Evolutionary conservation across 37 sponge, comb jelly and placozoan species (phyloP).

Genomic region (Axinella damicornis): DNA sequence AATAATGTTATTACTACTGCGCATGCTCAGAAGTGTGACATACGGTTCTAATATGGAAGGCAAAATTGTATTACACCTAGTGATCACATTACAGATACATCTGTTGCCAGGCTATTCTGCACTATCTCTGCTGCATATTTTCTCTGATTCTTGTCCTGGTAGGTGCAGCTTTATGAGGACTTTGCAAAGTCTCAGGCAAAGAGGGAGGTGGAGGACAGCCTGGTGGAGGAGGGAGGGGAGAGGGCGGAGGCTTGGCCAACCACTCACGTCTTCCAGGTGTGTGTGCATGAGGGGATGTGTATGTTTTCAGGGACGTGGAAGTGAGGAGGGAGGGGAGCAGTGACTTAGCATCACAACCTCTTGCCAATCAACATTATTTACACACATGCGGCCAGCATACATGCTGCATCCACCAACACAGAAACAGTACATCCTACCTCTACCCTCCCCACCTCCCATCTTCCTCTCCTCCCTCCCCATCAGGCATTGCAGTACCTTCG

Average conservation of each 20-base stretch:
- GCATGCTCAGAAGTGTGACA: too few relatives aligned
- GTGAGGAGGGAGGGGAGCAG: too few relatives aligned
- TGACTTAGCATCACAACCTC: too few relatives aligned
- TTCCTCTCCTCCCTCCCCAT: neutral
- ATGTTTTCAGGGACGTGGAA: too few relatives aligned
- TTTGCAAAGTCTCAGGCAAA: conserved; percentile 77
- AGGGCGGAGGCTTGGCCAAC: neutral
- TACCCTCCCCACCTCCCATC: neutral
- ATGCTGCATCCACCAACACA: neutral
- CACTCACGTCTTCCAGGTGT: conserved; percentile 87
- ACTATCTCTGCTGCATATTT: neutral
- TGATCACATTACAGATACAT: neutral
- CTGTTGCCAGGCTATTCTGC: too few relatives aligned
- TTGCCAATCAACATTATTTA: too few relatives aligned
- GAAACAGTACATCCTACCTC: too few relatives aligned
- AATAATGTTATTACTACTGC: too few relatives aligned
- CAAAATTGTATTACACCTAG: too few relatives aligned
- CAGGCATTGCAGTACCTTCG: conserved; percentile 97
- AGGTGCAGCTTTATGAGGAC: conserved; percentile 87
- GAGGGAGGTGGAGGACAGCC: conserved; percentile 46
- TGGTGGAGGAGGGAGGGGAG: conserved; percentile 23
- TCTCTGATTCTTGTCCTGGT: neutral
- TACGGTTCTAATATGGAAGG: too few relatives aligned
- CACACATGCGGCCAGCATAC: neutral
- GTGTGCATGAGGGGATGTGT: too few relatives aligned